Conservation (phyloP, 2,797 vertebrate genomes). For the Melanotaenia maccullochi region DNA sequence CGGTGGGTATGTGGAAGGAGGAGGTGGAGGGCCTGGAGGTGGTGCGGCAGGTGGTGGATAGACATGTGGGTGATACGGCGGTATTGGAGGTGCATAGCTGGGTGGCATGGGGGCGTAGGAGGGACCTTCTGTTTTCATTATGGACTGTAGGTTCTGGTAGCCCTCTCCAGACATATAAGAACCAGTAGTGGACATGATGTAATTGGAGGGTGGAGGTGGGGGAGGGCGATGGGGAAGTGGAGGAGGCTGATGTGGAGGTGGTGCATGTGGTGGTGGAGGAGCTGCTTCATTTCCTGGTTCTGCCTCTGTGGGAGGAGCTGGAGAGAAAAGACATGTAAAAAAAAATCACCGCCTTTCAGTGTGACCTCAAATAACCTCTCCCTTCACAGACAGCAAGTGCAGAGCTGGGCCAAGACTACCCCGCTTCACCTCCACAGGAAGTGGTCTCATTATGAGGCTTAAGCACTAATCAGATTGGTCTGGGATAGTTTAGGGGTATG, state of each 20-base stretch:
- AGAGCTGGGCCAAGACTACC: conserved; percentile 21
- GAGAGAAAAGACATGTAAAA: conserved; percentile 25
- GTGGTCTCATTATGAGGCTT: conserved; percentile 66
- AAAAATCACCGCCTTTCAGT: neutral
- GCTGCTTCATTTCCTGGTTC: conserved; percentile 86
- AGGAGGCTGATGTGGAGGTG: conserved; percentile 91
- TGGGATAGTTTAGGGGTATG: conserved; percentile 47
- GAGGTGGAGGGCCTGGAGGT: conserved; percentile 84
- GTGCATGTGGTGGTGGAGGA: conserved; percentile 87
- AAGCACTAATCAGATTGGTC: conserved; percentile 68
- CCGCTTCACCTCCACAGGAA: conserved; percentile 43
- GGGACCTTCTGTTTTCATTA: conserved; percentile 97
- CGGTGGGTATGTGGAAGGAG: conserved; percentile 83
- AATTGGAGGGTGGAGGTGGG: conserved; percentile 88
- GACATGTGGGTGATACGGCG: conserved; percentile 89
- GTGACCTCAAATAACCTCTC: conserved; percentile 19
- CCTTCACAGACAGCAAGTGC: conserved; percentile 45
- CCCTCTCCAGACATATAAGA: conserved; percentile 98
- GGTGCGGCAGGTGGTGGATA: conserved; percentile 87
- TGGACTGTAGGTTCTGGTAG: conserved; percentile 94
- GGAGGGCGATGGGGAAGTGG: conserved; percentile 92
- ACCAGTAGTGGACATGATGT: conserved; percentile 96
- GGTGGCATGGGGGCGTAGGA: conserved; percentile 90
- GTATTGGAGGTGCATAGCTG: conserved; percentile 88
- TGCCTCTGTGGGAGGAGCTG: conserved; percentile 85